phyloP scores from a whole-genome alignment of 2,797 vertebrate genomes.

The Lacerta bilineata region DNA sequence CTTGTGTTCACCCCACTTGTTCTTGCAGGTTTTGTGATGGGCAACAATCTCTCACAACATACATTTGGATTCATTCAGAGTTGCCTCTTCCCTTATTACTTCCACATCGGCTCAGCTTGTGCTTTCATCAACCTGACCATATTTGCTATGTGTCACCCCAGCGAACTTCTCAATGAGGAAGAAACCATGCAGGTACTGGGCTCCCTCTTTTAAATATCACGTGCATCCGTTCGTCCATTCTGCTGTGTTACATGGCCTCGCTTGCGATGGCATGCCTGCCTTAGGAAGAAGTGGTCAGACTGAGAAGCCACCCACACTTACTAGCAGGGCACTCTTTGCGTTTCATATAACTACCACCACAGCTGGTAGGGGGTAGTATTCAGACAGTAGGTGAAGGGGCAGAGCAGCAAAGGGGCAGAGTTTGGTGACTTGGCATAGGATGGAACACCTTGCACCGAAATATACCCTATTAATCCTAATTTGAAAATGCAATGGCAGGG shows the following conservation, averaged over 20 bases:
- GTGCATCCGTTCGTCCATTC: neutral
- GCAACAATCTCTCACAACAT: constrained; percentile 85
- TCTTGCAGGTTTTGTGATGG: constrained; percentile 84
- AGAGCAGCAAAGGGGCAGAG: too few relatives aligned
- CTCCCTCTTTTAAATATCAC: neutral
- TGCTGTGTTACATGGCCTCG: neutral
- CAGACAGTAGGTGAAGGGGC: neutral
- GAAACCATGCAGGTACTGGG: constrained; percentile 82
- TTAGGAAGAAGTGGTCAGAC: neutral
- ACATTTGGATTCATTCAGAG: constrained; percentile 86
- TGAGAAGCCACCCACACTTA: neutral
- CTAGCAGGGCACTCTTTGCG: too few relatives aligned
- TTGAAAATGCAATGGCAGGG: neutral
- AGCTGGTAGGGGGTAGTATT: neutral
- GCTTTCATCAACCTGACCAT: constrained; percentile 88
- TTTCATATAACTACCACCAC: neutral
- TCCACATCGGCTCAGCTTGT: constrained; percentile 84
- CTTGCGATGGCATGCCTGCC: neutral
- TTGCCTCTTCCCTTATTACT: constrained; percentile 88
- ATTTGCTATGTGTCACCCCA: constrained; percentile 84
- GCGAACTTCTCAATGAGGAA: constrained; percentile 79
- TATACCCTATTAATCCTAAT: neutral
- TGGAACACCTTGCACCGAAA: neutral
- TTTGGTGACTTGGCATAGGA: neutral
- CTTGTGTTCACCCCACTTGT: neutral